phyloP scores from a whole-genome alignment of 2,113 vertebrate genomes.

The Proteles cristata region DNA sequence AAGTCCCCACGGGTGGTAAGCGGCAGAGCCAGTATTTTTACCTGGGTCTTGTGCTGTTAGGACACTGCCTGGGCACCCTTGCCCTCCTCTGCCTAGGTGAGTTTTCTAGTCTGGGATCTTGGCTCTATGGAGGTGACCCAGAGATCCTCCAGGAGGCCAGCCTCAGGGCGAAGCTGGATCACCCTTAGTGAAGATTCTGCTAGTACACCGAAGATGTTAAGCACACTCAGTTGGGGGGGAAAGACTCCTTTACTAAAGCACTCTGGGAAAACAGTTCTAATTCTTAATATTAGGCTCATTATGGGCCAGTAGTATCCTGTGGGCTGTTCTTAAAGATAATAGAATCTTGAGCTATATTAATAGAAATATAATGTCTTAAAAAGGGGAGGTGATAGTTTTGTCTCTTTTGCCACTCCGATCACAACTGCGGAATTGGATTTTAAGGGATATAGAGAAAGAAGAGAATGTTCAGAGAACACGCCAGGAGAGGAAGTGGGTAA shows the following conservation, averaged over 20 bases:
- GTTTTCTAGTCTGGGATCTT: neutral
- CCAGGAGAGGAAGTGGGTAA: neutral
- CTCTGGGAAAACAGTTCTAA: neutral
- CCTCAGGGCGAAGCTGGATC: neutral
- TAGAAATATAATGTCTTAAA: neutral
- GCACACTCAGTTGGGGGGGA: neutral
- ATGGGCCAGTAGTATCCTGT: neutral
- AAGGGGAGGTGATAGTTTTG: neutral
- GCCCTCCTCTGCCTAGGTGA: too few species aligned
- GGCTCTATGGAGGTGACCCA: neutral
- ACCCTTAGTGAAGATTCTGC: neutral
- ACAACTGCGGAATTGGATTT: neutral
- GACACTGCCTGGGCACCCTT: neutral
- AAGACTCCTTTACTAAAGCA: neutral
- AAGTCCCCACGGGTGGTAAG: neutral
- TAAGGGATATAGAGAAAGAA: neutral
- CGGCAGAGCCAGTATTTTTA: neutral
- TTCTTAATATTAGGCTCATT: neutral
- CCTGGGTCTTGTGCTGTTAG: neutral
- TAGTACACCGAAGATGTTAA: neutral
- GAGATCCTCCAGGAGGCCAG: neutral
- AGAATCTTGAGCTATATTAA: neutral
- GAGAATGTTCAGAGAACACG: neutral
- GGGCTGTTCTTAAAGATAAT: constrained; percentile 2
- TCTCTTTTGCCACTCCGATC: neutral